Percentiles rank a stretch among this genome's conserved stretches.
phyloP scores from a whole-genome alignment of 2,113 vertebrate species.

The Mesitornis unicolor region DNA sequence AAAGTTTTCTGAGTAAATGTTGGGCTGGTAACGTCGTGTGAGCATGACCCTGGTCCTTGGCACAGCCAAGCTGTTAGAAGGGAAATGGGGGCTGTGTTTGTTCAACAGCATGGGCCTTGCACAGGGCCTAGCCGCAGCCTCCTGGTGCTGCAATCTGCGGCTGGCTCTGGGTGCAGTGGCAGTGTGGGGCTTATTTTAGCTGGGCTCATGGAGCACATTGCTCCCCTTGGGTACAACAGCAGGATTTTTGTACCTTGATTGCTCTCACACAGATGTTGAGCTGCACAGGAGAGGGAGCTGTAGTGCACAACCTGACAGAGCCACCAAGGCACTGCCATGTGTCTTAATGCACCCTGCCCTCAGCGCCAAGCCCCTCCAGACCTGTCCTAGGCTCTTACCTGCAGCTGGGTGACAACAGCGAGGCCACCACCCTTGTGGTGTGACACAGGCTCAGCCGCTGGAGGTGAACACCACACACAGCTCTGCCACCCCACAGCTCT shows the following conservation, averaged over 20 bases:
- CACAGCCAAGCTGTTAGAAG: neutral
- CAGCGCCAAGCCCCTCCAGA: fast-evolving
- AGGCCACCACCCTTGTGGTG: neutral
- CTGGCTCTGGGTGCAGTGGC: neutral
- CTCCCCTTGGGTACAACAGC: neutral
- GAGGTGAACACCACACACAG: fast-evolving
- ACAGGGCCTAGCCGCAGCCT: no score
- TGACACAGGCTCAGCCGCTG: fast-evolving
- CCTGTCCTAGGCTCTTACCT: neutral
- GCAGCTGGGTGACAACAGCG: neutral
- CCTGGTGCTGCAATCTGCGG: neutral
- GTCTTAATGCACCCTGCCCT: neutral
- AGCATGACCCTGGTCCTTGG: neutral
- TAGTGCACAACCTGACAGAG: no score
- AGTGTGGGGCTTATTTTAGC: neutral
- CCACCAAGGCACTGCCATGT: neutral
- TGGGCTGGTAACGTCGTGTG: neutral
- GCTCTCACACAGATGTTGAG: fast-evolving
- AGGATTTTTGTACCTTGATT: neutral
- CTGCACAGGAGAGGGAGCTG: fast-evolving
- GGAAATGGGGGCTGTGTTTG: fast-evolving
- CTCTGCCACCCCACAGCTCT: neutral
- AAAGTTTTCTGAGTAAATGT: constrained; percentile 56
- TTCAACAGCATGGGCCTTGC: fast-evolving
- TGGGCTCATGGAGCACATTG: fast-evolving